These are phyloP conservation scores for Aspidapion aeneum DNA, from an alignment of 2,888 invertebrate genomes.

Conservation along the genomic window DNA sequence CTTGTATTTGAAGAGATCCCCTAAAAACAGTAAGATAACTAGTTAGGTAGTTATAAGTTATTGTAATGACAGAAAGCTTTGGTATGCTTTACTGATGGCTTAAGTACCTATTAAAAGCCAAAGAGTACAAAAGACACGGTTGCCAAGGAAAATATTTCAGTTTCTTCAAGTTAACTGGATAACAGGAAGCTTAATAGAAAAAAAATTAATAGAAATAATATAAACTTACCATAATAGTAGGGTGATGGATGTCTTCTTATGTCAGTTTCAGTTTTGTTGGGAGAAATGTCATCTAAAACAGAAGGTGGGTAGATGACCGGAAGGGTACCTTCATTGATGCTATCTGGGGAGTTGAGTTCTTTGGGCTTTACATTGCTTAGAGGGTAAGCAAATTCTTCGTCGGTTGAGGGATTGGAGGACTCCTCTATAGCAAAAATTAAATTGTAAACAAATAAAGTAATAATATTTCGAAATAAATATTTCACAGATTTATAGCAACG, in stretches of 20 bases:
- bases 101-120: no score
- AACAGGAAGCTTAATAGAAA: no score
- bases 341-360: conserved; percentile 67
- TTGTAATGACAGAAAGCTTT: no score
- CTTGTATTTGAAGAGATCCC: conserved; percentile 60
- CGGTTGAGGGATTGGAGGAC: conserved; percentile 47
- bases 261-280: conserved; percentile 51
- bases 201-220: no score
- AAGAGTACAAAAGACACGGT: no score
- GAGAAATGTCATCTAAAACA: conserved; percentile 49
- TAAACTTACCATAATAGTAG: conserved; percentile 72
- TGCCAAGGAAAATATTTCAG: no score
- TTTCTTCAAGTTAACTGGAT: no score
- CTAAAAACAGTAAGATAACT: no score
- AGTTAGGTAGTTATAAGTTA: no score
- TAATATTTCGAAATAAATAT: no score
- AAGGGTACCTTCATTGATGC: conserved; percentile 54
- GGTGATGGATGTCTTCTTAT: conserved; percentile 70
- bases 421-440: conserved; percentile 40
- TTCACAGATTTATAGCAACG: no score
- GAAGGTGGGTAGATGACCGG: conserved; percentile 31
- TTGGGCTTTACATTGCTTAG: conserved; percentile 43
- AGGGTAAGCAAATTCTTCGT: conserved; percentile 41
- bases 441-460: neutral
- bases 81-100: no score